Conservation (phyloP, 2,888 invertebrate genomes). For the Suillia variegata region DNA sequence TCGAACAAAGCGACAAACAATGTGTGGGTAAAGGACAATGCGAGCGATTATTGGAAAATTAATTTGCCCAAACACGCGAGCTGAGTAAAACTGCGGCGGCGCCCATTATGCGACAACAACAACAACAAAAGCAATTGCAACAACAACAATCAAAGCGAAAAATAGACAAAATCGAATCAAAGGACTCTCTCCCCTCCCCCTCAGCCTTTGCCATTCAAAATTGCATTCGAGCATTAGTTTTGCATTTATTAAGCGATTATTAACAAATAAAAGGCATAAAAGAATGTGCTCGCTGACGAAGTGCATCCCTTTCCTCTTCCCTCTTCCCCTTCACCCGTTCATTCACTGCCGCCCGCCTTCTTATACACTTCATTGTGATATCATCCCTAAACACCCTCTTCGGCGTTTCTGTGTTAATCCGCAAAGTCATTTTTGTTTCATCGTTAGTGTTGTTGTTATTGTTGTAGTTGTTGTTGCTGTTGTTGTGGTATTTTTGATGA, state of each 20-base stretch:
- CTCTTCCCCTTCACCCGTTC: no score
- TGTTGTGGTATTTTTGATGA: constrained; percentile 4
- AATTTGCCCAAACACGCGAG: no score
- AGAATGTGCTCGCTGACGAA: constrained; percentile 2
- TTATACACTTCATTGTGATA: no score
- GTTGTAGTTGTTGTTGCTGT: constrained; percentile 1
- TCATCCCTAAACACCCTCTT: background rate
- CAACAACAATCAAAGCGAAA: background rate
- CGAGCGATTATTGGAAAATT: constrained; percentile 38
- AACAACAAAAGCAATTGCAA: background rate
- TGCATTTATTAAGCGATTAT: constrained; percentile 59
- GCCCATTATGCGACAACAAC: constrained; percentile 24
- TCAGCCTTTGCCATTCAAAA: background rate
- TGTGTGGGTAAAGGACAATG: constrained; percentile 9
- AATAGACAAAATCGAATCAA: background rate
- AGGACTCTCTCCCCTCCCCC: no score
- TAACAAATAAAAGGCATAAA: constrained; percentile 45
- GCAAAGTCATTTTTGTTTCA: constrained; percentile 46
- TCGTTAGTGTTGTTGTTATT: constrained; percentile 12
- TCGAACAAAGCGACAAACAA: constrained; percentile 12
- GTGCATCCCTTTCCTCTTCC: no score
- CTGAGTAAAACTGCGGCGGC: no score
- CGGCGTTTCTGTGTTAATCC: constrained; percentile 39
- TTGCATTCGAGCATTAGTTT: constrained; percentile 13
- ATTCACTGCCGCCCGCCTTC: no score